Evolutionary conservation across 2,888 invertebrate genomes (phyloP).

Genomic region (Chaetogeoica ovagalla): DNA sequence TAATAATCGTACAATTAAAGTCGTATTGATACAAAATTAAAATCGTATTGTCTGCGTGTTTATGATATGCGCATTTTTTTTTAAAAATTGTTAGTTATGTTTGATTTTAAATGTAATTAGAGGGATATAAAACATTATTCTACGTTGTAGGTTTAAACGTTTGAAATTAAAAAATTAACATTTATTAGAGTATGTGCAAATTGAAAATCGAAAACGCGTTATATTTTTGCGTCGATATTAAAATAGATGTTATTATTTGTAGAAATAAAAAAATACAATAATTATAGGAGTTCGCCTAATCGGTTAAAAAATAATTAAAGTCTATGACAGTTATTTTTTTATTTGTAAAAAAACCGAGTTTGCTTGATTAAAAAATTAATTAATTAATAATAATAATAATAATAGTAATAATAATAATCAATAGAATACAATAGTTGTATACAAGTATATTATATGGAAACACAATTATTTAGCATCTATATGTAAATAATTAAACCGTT

Average conservation of each 20-base stretch:
- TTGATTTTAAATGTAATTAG: too few species aligned
- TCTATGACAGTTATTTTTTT: not conserved
- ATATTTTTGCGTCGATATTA: not conserved
- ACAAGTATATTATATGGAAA: too few species aligned
- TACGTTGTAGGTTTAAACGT: not conserved
- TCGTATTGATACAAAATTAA: not conserved
- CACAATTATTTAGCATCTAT: too few species aligned
- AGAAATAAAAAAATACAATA: too few species aligned
- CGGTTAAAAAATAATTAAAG: too few species aligned
- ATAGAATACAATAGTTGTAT: too few species aligned
- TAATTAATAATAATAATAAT: slow-evolving; percentile 20
- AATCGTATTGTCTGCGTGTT: too few species aligned
- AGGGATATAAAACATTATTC: too few species aligned
- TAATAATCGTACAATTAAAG: not conserved
- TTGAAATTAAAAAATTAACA: not conserved
- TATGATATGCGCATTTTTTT: too few species aligned
- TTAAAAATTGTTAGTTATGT: too few species aligned
- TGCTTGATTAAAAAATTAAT: not conserved
- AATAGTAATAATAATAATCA: not conserved
- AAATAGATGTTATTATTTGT: not conserved
- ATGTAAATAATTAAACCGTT: slow-evolving; percentile 10
- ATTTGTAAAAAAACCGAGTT: slow-evolving; percentile 3
- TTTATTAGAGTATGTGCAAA: not conserved
- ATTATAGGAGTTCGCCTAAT: too few species aligned
- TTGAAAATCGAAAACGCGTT: not conserved